Evolutionary conservation across 2,113 vertebrate genomes (phyloP).

Genomic region (Illadopsis cleaveri): DNA sequence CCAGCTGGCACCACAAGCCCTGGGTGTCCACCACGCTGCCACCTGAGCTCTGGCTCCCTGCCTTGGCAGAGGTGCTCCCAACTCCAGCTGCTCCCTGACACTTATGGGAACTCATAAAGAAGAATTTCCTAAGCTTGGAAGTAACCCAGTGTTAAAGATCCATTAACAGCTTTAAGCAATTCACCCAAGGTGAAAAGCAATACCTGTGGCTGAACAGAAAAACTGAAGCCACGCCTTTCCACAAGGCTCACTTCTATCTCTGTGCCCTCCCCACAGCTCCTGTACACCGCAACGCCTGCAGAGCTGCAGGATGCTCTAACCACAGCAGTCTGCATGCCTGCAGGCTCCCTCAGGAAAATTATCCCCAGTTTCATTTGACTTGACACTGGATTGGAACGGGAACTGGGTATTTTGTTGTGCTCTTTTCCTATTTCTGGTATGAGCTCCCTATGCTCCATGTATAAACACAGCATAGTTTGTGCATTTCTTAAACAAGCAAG

Average conservation of each 20-base stretch:
- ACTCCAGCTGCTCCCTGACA: neutral
- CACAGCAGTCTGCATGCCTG: neutral
- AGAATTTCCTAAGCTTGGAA: neutral
- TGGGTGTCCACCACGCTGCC: fast-evolving
- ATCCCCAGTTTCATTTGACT: neutral
- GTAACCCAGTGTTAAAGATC: neutral
- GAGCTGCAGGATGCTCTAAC: neutral
- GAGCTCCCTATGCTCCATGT: neutral
- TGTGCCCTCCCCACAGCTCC: neutral
- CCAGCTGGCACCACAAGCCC: neutral
- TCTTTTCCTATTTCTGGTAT: neutral
- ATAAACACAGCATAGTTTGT: neutral
- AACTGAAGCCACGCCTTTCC: neutral
- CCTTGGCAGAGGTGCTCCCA: neutral
- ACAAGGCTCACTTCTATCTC: neutral
- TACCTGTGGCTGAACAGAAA: neutral
- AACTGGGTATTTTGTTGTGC: neutral
- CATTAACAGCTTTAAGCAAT: neutral
- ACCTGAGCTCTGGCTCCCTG: neutral
- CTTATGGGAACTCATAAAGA: neutral
- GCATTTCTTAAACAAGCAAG: neutral
- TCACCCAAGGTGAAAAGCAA: neutral
- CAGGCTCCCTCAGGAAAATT: neutral
- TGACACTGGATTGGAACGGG: neutral
- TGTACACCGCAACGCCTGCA: fast-evolving